A percentile compares a stretch with the other conserved stretches of the same genome.
phyloP scores from a whole-genome alignment of 2,888 invertebrate species.

The Notodonta ziczac region DNA sequence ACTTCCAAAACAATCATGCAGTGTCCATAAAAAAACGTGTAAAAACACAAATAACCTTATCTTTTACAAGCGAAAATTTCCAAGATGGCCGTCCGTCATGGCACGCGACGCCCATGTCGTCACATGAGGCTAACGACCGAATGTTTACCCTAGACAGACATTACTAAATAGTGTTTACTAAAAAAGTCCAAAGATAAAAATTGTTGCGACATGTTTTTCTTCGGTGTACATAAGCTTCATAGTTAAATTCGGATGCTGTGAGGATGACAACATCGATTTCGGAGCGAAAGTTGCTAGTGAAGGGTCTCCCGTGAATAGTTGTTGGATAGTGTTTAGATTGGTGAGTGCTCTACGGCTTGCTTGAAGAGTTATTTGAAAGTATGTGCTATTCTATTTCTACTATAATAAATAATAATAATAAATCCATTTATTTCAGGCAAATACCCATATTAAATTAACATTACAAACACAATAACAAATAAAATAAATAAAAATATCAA shows the following conservation, averaged over 20 bases:
- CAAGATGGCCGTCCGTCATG: slow-evolving; percentile 15
- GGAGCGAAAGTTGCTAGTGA: not conserved
- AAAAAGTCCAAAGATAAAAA: slow-evolving; percentile 2
- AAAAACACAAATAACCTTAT: slow-evolving; percentile 3
- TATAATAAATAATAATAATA: too few species aligned
- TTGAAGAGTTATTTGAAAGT: too few species aligned
- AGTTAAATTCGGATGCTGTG: not conserved
- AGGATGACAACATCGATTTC: not conserved
- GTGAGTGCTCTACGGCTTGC: not conserved
- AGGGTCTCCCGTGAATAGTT: not conserved
- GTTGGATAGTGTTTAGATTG: not conserved
- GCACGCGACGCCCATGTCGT: slow-evolving; percentile 13
- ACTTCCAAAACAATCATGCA: not conserved
- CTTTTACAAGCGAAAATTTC: slow-evolving; percentile 4
- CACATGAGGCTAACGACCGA: slow-evolving; percentile 22
- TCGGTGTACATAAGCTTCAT: too few species aligned
- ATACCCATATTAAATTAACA: too few species aligned
- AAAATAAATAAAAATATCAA: too few species aligned
- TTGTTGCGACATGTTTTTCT: slow-evolving; percentile 4
- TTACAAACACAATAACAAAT: too few species aligned
- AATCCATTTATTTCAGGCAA: too few species aligned
- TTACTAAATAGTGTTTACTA: slow-evolving; percentile 5
- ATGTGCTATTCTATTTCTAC: too few species aligned
- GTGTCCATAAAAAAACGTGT: not conserved
- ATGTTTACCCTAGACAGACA: slow-evolving; percentile 18